Evolutionary conservation across 2,888 invertebrate genomes (phyloP).

Genomic region (Phymatocera aterrima): DNA sequence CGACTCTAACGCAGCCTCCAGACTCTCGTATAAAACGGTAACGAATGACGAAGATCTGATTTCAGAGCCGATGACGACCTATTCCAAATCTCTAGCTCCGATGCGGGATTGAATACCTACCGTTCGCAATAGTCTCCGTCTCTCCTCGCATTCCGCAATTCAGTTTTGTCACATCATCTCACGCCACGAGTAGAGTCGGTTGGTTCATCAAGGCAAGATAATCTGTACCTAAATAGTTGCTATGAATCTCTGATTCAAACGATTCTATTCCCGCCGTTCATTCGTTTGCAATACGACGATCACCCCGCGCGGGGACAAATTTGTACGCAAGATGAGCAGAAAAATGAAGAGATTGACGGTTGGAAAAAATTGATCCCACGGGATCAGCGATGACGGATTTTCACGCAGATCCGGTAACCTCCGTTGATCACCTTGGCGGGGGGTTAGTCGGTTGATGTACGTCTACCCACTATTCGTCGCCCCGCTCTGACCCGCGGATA

Average conservation of each 20-base stretch:
- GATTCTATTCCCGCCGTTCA: too few relatives aligned
- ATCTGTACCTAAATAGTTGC: too few relatives aligned
- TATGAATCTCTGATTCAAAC: too few relatives aligned
- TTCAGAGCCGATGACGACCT: slow-evolving; percentile 50
- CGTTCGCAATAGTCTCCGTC: slow-evolving; percentile 20
- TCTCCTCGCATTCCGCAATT: not conserved
- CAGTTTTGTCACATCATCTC: too few relatives aligned
- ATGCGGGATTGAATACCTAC: slow-evolving; percentile 54
- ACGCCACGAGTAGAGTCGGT: too few relatives aligned
- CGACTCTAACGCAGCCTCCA: not conserved
- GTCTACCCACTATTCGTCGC: not conserved
- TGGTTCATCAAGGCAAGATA: too few relatives aligned
- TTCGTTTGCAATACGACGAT: too few relatives aligned
- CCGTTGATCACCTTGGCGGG: not conserved
- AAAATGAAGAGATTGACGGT: too few relatives aligned
- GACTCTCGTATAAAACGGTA: not conserved
- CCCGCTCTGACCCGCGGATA: not conserved
- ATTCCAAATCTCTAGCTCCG: slow-evolving; percentile 54
- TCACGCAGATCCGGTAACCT: not conserved
- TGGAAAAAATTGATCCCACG: not conserved
- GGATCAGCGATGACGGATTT: not conserved
- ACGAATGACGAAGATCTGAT: slow-evolving; percentile 51
- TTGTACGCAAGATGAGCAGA: too few relatives aligned
- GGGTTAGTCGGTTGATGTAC: not conserved
- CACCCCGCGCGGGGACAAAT: too few relatives aligned